Evolutionary conservation across 1,140 invertebrate genomes (phyloP), one percentile per base, ranked within the genome.

Genomic region (Drosophila lacteicornis): DNA sequence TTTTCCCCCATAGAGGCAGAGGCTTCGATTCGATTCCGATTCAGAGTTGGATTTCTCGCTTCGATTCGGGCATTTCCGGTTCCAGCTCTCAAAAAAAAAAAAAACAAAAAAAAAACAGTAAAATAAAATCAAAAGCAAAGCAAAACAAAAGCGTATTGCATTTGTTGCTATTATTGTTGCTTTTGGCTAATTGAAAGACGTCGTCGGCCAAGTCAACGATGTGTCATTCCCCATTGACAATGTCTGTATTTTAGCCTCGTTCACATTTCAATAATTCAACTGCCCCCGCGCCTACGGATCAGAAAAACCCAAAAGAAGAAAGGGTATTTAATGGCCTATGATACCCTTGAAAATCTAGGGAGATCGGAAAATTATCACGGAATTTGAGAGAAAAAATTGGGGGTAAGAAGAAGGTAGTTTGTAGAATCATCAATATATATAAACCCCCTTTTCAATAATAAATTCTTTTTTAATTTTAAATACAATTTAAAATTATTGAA

Each of bases 51-150:
- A 63, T 80, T 80, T 84, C 70, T 75, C 59, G 55, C 55, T 46
- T 75, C 73, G 65, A 69, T 62, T 81, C 55, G 78, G 82, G 82
- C 78, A 84, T 84, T 84, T 84, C 82, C 82, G 82, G 82, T 75
- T 81, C 71, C 62, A 58, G 17, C 38, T 43, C 36, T 63, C 61
- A 33, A 57, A 58, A 66, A 57, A 60, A 45, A 33, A 57, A 58
- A 66, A 57, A 60, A 45, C 61, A 49, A 38, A 22, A 9, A 9
- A 51, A 25, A 33, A 43, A 27, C 15, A 49, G 42, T 36, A 43
- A 17, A 43, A 17, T 25, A 47, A 55, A 36, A 38, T 17, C 17
- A 22, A 55, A 56, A 40, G 19, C 53, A 25, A 56, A 56, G 13
- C 36, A 47, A 73, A 19, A 38, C 27, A 60, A 61, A 67, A 67